Evolutionary conservation across 2,113 vertebrate genomes (phyloP), one percentile per base, ranked within the genome.

Genomic region (Epinephelus lanceolatus): DNA sequence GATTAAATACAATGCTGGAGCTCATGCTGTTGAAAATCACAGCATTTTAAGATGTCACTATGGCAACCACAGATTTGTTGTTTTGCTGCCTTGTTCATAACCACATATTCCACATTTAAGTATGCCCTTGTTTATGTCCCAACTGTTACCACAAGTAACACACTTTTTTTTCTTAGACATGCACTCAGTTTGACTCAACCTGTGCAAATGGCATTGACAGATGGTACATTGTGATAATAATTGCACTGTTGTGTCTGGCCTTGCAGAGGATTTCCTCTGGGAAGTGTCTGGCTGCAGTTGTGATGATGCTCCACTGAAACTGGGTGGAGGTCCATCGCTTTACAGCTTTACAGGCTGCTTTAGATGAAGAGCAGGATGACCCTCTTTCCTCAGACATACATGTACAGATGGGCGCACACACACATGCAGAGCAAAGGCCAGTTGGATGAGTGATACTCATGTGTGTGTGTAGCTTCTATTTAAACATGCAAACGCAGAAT

Each of bases 211-310:
- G 52, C 80, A 61, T 11, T 55, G 76, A 65, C 77, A 92, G 89
- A 91, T 89, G 88, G 72, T 79, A 33, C 59, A 10, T 19, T 66
- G 84, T 70, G 89, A 86, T 88, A 88, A 88, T 81, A 74, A 90
- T 90, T 68, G 84, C 55, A 27, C 49, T 79, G 93, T 92, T 93
- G 76, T 88, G 91, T 90, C 90, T 90, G 78, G 79, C 81, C 70
- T 63, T 49, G 80, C 70, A 72, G 72, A 89, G 93, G 89, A 93
- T 94, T 91, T 95, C 93, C 94, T 94, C 23, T 71, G 80, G 88
- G 93, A 93, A 92, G 89, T 81, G 87, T 92, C 90, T 92, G 87
- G 74, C 87, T 84, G 79, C 80, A 71, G 81, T 69, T 81, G 72
- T 83, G 78, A 91, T 90, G 90, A 90, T 89, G 89, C 80, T 71